A percentile compares a stretch with the other conserved stretches of the same genome.
These are phyloP conservation scores for Atlantisia rogersi DNA, from an alignment of 2,113 vertebrate genomes.

Conservation along the genomic window DNA sequence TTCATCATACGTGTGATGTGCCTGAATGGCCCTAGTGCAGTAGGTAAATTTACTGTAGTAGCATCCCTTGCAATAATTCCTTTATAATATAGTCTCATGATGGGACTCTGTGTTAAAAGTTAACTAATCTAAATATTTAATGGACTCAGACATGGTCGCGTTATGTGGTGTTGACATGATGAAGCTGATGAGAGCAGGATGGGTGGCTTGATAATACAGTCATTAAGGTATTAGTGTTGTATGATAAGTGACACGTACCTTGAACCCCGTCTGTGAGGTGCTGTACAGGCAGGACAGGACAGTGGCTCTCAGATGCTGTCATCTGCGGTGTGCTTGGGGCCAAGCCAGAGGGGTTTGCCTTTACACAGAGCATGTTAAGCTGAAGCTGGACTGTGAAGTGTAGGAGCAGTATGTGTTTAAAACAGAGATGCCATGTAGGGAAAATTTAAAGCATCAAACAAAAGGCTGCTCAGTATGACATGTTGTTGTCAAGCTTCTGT, in stretches of 20 bases:
- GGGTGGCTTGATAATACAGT: background rate
- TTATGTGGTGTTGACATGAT: too few species aligned
- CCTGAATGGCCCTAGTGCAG: background rate
- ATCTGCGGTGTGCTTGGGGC: background rate
- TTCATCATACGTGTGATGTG: background rate
- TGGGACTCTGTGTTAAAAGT: background rate
- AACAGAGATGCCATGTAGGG: accelerated
- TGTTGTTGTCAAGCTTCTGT: background rate
- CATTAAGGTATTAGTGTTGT: background rate
- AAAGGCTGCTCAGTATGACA: background rate
- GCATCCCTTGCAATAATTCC: background rate
- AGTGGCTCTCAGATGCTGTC: background rate
- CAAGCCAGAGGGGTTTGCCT: background rate
- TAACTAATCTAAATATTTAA: background rate
- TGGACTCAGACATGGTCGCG: background rate
- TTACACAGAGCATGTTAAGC: background rate
- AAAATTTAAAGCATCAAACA: background rate
- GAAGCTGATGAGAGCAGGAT: background rate
- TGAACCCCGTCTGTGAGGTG: too few species aligned
- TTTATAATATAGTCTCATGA: background rate
- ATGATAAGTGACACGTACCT: background rate
- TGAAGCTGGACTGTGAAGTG: background rate
- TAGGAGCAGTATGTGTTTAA: background rate
- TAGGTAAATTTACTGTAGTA: background rate
- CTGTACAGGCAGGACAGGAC: background rate